Conservation (phyloP, 1,140 invertebrate species). For the Sitophilus oryzae region DNA sequence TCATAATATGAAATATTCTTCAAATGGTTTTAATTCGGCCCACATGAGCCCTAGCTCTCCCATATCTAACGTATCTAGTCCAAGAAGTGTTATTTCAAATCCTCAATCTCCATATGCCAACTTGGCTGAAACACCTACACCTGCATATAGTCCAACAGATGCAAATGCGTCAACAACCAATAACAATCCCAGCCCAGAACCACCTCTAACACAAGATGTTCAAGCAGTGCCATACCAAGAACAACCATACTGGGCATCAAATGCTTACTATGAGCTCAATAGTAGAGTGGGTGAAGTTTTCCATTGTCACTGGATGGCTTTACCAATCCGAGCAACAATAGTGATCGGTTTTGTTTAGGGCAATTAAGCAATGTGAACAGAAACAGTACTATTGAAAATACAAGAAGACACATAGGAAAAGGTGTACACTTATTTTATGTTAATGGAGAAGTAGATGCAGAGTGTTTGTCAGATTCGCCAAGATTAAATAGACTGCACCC, state of each 20-base stretch:
- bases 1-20: constrained; percentile 86
- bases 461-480: constrained; percentile 90
- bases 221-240: constrained; percentile 84
- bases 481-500: constrained; percentile 82
- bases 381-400: constrained; percentile 96
- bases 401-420: constrained; percentile 91
- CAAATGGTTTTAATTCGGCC: constrained; percentile 64
- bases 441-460: constrained; percentile 95
- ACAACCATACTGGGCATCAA: constrained; percentile 87
- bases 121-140: constrained; percentile 84
- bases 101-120: constrained; percentile 65
- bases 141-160: constrained; percentile 84
- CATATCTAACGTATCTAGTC: constrained; percentile 59
- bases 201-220: constrained; percentile 49
- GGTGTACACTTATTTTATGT: constrained; percentile 96
- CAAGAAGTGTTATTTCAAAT: constrained; percentile 55
- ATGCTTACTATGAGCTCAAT: constrained; percentile 94
- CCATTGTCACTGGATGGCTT: constrained; percentile 91
- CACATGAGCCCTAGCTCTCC: constrained; percentile 50
- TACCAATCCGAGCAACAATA: constrained; percentile 91
- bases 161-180: constrained; percentile 53
- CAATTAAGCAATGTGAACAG: constrained; percentile 94
- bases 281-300: constrained; percentile 91
- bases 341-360: constrained; percentile 88
- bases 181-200: constrained; percentile 49